Percentiles rank a stretch among this genome's conserved stretches.
Evolutionary conservation across 1,140 invertebrate species (phyloP).

Genomic region (Saccostrea glomerata): DNA sequence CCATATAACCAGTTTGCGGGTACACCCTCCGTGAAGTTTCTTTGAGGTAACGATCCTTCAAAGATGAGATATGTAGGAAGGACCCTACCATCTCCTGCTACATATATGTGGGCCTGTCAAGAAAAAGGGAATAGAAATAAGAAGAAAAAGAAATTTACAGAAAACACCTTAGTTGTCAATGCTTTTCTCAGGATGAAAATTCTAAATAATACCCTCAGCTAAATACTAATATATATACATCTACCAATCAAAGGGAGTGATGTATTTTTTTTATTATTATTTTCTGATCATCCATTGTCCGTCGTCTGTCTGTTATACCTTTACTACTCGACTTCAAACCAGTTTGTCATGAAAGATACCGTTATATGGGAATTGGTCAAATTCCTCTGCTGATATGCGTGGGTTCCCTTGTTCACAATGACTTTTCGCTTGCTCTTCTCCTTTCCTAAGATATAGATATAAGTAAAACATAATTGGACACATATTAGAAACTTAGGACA

Average conservation of each 20-base stretch:
- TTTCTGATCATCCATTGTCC: too few species aligned
- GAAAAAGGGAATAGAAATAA: background rate
- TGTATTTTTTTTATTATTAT: too few species aligned
- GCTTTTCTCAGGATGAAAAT: too few species aligned
- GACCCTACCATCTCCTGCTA: conserved; percentile 31
- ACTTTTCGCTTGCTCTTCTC: conserved; percentile 44
- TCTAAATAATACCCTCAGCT: too few species aligned
- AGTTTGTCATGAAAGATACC: background rate
- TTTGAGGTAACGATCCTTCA: conserved; percentile 38
- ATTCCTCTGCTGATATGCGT: conserved; percentile 32
- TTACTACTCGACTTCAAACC: too few species aligned
- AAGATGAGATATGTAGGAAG: conserved; percentile 44
- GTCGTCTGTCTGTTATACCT: too few species aligned
- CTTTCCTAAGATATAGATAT: conserved; percentile 9
- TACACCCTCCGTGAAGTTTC: conserved; percentile 16
- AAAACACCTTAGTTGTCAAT: too few species aligned
- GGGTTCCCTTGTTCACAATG: conserved; percentile 19
- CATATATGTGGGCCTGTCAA: background rate
- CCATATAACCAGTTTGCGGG: conserved; percentile 28
- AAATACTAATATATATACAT: too few species aligned
- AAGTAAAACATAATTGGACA: too few species aligned
- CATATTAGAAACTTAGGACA: too few species aligned
- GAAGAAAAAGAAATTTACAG: too few species aligned
- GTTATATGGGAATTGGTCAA: conserved; percentile 9
- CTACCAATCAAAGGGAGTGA: too few species aligned